A percentile compares a stretch with the other conserved stretches of the same genome.
Evolutionary conservation across 1,140 invertebrate genomes (phyloP).

Genomic region (Papilio machaon): DNA sequence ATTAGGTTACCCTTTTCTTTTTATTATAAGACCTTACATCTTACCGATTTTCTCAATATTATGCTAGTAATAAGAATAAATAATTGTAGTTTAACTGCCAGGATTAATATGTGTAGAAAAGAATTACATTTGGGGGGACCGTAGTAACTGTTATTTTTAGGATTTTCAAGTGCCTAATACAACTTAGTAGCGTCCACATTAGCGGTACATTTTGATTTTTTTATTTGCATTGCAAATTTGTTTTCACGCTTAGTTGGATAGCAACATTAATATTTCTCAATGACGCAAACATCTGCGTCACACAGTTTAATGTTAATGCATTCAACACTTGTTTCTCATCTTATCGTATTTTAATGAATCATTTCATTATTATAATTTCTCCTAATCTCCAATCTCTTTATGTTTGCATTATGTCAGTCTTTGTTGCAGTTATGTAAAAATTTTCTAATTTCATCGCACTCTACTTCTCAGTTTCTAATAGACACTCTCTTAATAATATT

Average conservation of each 20-base stretch:
- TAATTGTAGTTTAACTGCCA: no score
- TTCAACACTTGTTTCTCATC: background rate
- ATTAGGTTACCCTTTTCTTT: no score
- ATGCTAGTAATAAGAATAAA: no score
- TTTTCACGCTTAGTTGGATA: background rate
- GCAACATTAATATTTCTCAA: background rate
- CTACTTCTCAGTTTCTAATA: no score
- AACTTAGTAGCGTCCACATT: no score
- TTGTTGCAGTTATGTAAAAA: background rate
- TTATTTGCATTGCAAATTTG: background rate
- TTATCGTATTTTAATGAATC: background rate
- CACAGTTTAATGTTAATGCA: background rate
- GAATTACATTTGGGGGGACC: no score
- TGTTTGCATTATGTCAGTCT: background rate
- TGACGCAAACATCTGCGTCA: constrained; percentile 1
- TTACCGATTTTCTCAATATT: no score
- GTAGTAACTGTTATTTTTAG: no score
- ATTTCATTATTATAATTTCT: background rate
- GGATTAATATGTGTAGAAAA: no score
- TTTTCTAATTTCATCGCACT: no score
- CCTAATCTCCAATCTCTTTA: background rate
- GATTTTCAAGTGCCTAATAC: background rate
- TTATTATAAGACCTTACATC: no score
- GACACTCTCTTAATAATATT: no score
- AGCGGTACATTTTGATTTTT: background rate